Percentiles rank a stretch among this genome's conserved stretches.
These are phyloP conservation scores for Plectropomus leopardus DNA, from an alignment of 2,113 vertebrate genomes.

Conservation along the genomic window DNA sequence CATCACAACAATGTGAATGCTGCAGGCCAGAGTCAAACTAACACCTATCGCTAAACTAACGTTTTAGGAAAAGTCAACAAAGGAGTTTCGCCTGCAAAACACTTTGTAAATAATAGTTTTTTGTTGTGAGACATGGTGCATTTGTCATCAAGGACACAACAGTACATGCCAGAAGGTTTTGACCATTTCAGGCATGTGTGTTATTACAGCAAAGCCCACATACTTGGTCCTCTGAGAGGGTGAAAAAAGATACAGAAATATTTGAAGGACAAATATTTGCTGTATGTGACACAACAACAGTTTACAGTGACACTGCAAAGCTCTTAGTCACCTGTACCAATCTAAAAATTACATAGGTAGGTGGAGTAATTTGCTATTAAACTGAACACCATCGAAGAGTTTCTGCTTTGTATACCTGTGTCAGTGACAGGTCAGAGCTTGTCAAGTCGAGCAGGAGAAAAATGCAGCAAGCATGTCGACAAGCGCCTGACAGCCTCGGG, in stretches of 20 bases:
- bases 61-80: background rate
- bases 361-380: background rate
- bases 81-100: background rate
- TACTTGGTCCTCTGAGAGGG: background rate
- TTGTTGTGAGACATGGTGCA: background rate
- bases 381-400: constrained; percentile 2
- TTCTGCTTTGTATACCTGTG: constrained; percentile 30
- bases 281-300: background rate
- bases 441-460: constrained; percentile 53
- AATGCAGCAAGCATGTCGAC: constrained; percentile 54
- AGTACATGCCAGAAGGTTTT: constrained; percentile 1
- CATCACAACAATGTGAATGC: background rate
- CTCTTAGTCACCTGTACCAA: background rate
- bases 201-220: background rate
- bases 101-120: background rate
- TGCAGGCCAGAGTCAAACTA: background rate
- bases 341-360: background rate
- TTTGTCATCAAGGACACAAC: background rate
- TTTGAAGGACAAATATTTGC: background rate
- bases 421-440: constrained; percentile 68
- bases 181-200: background rate
- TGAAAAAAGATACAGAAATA: background rate
- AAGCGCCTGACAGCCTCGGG: constrained; percentile 34
- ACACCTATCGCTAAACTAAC: background rate
- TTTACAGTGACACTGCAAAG: background rate